These are phyloP conservation scores for Morpho achilles DNA, from an alignment of 2,888 invertebrate species.

Conservation along the genomic window DNA sequence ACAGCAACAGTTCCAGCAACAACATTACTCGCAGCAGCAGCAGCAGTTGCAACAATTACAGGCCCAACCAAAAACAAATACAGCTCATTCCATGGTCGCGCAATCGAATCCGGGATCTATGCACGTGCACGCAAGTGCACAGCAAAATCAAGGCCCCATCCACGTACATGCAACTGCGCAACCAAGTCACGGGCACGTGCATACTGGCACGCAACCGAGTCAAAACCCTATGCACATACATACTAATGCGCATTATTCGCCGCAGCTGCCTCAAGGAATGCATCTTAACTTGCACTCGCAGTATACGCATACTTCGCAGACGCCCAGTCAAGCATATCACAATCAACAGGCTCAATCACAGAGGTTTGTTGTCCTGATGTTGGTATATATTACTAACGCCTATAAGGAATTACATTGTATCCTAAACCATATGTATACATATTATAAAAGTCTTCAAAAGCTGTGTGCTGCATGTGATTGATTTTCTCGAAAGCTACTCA, in stretches of 20 bases:
- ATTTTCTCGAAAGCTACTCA: no score
- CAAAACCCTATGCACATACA: slow-evolving; percentile 4
- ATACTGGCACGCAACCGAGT: slow-evolving; percentile 37
- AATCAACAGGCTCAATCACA: slow-evolving; percentile 46
- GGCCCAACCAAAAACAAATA: slow-evolving; percentile 20
- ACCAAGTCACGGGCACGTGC: slow-evolving; percentile 23
- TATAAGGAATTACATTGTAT: no score
- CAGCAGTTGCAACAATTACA: slow-evolving; percentile 30
- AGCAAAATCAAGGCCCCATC: slow-evolving; percentile 19
- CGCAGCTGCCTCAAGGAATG: slow-evolving; percentile 37
- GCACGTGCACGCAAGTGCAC: slow-evolving; percentile 20
- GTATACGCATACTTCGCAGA: slow-evolving; percentile 33
- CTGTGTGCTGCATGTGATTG: no score
- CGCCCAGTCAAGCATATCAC: slow-evolving; percentile 36
- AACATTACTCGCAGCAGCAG: slow-evolving; percentile 34
- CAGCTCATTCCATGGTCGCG: slow-evolving; percentile 31
- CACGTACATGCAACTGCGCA: slow-evolving; percentile 26
- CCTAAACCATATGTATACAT: no score
- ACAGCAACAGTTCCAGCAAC: slow-evolving; percentile 57
- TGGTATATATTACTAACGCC: no score
- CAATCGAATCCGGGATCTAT: slow-evolving; percentile 21
- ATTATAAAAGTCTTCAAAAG: no score
- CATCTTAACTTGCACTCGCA: slow-evolving; percentile 33
- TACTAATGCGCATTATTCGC: slow-evolving; percentile 37
- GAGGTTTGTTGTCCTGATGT: slow-evolving; percentile 34